Evolutionary conservation across 2,888 invertebrate species (phyloP).

Genomic region (Drosophila cognata): DNA sequence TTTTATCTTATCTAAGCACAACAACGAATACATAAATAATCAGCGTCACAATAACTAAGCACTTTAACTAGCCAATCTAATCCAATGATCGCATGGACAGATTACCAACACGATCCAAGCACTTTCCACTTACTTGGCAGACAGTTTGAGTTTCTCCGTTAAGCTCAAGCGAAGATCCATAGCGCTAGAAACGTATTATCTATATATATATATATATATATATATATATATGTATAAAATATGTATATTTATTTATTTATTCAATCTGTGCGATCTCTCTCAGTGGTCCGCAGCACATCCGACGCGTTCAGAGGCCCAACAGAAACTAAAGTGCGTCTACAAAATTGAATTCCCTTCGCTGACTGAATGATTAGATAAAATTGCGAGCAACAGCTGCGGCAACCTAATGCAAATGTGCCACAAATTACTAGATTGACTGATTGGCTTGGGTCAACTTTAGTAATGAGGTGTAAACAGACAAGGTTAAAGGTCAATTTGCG

Average conservation of each 20-base stretch:
- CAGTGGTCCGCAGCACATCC: conserved; percentile 52
- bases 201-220: conserved; percentile 5
- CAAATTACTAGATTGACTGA: conserved; percentile 15
- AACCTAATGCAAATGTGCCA: conserved; percentile 15
- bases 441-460: conserved; percentile 8
- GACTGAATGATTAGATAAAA: conserved; percentile 54
- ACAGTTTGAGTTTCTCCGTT: conserved; percentile 44
- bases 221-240: conserved; percentile 4
- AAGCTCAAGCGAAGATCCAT: conserved; percentile 50
- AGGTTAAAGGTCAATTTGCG: conserved; percentile 22
- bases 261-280: background rate
- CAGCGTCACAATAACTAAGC: conserved; percentile 14
- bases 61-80: conserved; percentile 14
- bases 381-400: conserved; percentile 51
- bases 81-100: background rate
- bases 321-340: conserved; percentile 52
- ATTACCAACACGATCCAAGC: background rate
- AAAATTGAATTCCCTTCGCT: conserved; percentile 30
- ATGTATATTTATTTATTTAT: background rate
- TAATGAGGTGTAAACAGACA: background rate
- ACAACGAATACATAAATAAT: background rate
- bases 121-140: conserved; percentile 45
- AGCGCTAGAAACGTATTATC: conserved; percentile 1
- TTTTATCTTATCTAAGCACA: conserved; percentile 13
- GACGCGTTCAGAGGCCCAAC: conserved; percentile 54